phyloP scores from a whole-genome alignment of 2,888 invertebrate species.

The Eueremaeus valkanovi region DNA sequence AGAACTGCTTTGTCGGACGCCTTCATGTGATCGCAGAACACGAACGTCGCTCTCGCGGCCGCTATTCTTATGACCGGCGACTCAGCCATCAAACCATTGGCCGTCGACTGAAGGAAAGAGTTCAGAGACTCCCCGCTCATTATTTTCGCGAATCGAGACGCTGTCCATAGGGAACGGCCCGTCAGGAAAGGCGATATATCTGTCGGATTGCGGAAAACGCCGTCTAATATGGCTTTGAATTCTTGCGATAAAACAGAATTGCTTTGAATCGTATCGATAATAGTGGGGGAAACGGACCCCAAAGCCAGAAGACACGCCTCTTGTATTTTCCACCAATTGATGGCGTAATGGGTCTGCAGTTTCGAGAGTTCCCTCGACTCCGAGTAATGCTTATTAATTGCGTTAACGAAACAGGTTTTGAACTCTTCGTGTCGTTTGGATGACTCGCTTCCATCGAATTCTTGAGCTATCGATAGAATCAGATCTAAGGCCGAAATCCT shows the following conservation, averaged over 20 bases:
- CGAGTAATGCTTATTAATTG: slow-evolving; percentile 41
- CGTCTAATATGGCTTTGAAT: slow-evolving; percentile 37
- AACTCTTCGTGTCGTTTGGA: slow-evolving; percentile 36
- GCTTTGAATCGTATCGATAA: slow-evolving; percentile 39
- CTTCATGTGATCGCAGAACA: slow-evolving; percentile 59
- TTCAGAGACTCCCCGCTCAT: slow-evolving; percentile 56
- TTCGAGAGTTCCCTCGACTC: slow-evolving; percentile 36
- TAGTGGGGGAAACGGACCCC: slow-evolving; percentile 52
- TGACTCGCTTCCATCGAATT: slow-evolving; percentile 56
- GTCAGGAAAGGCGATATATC: slow-evolving; percentile 53
- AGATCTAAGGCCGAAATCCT: slow-evolving; percentile 65
- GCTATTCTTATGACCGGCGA: slow-evolving; percentile 58
- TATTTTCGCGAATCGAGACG: slow-evolving; percentile 57
- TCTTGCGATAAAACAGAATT: slow-evolving; percentile 30
- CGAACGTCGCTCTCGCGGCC: slow-evolving; percentile 57
- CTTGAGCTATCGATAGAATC: slow-evolving; percentile 57
- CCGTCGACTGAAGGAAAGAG: slow-evolving; percentile 53
- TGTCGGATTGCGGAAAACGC: slow-evolving; percentile 14
- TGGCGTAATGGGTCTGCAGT: not conserved
- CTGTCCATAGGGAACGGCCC: slow-evolving; percentile 60
- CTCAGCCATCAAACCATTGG: slow-evolving; percentile 57
- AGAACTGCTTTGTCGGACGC: slow-evolving; percentile 54
- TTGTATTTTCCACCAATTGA: slow-evolving; percentile 64
- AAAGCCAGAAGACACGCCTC: slow-evolving; percentile 64
- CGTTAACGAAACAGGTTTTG: slow-evolving; percentile 37